Base-by-base conservation (phyloP, 2,113 vertebrate species). In the Corydoras maculifer region DNA sequence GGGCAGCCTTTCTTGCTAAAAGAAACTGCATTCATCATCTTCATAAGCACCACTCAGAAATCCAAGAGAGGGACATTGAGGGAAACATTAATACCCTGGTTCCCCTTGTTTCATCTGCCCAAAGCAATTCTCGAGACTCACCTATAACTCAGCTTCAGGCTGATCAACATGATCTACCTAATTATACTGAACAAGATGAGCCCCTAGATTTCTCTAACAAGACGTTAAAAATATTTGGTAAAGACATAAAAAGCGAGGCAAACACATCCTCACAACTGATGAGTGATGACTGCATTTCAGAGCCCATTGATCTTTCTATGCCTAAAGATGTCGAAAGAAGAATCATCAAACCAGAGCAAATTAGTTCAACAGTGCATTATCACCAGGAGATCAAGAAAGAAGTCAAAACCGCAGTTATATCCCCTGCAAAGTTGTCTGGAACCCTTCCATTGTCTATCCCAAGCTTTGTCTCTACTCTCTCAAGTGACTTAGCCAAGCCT, bases 261-360 rank as follows among this genome's bases (percentile, higher is more conserved):
- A 72, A 87, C 0, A 72, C 84, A 61, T 72, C 86, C 25, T 80
- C 89, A 5, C 72, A 25, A 25, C 18, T 25, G 18, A 25, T 84
- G 18, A 77, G 73, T 35, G 91, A 88, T 0, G 93, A 95, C 77
- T 82, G 88, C 73, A 86, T 91, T 18, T 79, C 88, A 87, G 94
- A 99, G 87, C 97, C 97, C 68, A 98, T 98, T 0, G 97, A 99
- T 75, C 86, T 99, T 48, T 98, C 97, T n/a, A 89, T 98, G 66
- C 93, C 91, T 65, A 94, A 94, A 84, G 81, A 70, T 77, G 74
- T 93, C 79, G 61, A 90, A 87, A 79, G 88, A 82, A 89, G 93
- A 90, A 83, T 81, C 67, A 82, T 78, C 69, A 77, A 87, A 81
- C 3, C 35, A 9, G 49, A 87, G 81, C 12, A n/a, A 0, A 9